Base-by-base conservation (phyloP, 2,888 invertebrate genomes). In the Augiades crinisus region DNA sequence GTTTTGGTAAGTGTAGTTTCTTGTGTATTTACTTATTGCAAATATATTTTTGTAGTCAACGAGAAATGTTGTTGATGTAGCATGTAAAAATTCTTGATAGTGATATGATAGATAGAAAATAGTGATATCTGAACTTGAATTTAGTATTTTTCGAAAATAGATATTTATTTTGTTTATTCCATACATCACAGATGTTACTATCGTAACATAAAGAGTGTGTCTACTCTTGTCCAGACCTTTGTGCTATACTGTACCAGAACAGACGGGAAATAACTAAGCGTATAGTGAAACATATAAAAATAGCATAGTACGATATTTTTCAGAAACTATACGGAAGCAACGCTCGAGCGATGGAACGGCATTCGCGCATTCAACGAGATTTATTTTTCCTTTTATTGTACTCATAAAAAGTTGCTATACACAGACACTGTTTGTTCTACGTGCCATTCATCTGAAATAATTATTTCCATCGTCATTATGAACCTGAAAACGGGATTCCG, bases 401-500 rank as follows among this genome's bases (percentile, higher is more conserved):
- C 44, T 22, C 43, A 51, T 44, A 44, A 51, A 51, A 44, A 51
- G 51, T 51, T 51, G 37, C 44, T 14, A 44, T 44, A 41, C 47
- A 50, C 51, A 44, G 22, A 44, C 12, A 16, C 24, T 44, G 37
- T 51, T 51, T 51, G 49, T 51, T 44, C 44, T 27, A 51, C 43
- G 51, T 51, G 31, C 51, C 22, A 51, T 51, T 51, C 51, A 51
- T 51, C 50, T 37, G 50, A 51, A 51, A 51, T 51, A 51, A 51
- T 51, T 44, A 51, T 51, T 51, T 56, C 36, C 53, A 49, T 43
- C 52, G 57, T 43, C 47, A 47, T 47, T 34, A 45, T 40, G 30
- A 34, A 17, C 27, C 19, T 50, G 37, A 36, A 30, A 43, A 43
- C 53, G 61, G 69, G 67, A 65, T 68, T 60, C 54, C 44, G 44